These are phyloP conservation scores for Mylabris phalerata DNA, from an alignment of 1,140 invertebrate genomes.

Conservation along the genomic window DNA sequence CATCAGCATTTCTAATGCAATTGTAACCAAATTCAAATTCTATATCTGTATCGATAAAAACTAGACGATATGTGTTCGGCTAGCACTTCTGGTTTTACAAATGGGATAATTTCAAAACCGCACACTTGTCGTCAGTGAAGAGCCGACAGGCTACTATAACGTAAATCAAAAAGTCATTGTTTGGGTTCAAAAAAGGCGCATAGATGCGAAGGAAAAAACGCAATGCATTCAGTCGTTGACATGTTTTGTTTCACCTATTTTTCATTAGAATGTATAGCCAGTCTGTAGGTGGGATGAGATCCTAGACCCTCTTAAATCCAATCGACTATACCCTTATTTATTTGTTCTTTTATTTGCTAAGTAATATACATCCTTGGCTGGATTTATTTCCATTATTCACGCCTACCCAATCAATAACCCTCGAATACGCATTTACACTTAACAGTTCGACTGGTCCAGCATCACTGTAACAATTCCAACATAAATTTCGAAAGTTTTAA, in stretches of 20 bases:
- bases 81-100: slow-evolving; percentile 17
- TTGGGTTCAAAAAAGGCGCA: too few species aligned
- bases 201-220: too few species aligned
- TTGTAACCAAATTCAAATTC: too few species aligned
- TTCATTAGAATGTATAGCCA: too few species aligned
- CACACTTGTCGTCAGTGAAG: slow-evolving; percentile 1
- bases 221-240: too few species aligned
- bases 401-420: slow-evolving; percentile 6
- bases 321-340: slow-evolving; percentile 13
- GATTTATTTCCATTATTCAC: slow-evolving; percentile 15
- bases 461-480: too few species aligned
- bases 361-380: slow-evolving; percentile 6
- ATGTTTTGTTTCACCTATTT: too few species aligned
- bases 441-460: neutral
- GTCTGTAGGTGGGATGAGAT: too few species aligned
- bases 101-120: slow-evolving; percentile 18
- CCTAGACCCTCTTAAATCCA: slow-evolving; percentile 5
- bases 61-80: slow-evolving; percentile 3
- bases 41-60: too few species aligned
- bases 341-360: slow-evolving; percentile 15
- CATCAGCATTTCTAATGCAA: too few species aligned
- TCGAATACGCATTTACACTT: slow-evolving; percentile 7
- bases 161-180: slow-evolving; percentile 16
- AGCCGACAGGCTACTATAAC: neutral
- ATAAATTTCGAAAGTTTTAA: too few species aligned